Conservation (phyloP, 2,888 invertebrate genomes). For the Trichogramma evanescens region DNA sequence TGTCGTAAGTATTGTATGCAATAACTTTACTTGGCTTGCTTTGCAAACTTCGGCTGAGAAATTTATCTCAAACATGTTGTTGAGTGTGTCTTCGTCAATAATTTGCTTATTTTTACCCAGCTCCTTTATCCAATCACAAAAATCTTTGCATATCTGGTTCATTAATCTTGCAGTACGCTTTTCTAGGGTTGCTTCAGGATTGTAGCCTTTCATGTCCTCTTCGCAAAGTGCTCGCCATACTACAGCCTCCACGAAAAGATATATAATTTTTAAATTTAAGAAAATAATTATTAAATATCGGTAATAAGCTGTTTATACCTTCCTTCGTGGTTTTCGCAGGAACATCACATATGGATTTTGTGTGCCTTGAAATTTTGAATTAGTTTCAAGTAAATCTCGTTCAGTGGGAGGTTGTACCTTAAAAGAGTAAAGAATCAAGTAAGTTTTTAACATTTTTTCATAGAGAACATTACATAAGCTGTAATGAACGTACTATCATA, state of each 20-base stretch:
- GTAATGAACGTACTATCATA: constrained; percentile 24
- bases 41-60: constrained; percentile 38
- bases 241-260: constrained; percentile 28
- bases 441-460: not conserved
- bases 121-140: constrained; percentile 53
- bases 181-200: constrained; percentile 38
- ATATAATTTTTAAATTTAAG: not conserved
- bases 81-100: constrained; percentile 51
- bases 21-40: constrained; percentile 33
- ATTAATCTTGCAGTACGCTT: constrained; percentile 35
- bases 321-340: constrained; percentile 35
- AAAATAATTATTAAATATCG: not conserved
- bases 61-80: constrained; percentile 53
- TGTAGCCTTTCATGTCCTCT: constrained; percentile 37
- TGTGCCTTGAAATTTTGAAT: constrained; percentile 5
- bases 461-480: too few species aligned
- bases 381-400: constrained; percentile 15
- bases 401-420: constrained; percentile 38
- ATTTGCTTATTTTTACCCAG: constrained; percentile 50
- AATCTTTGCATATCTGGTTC: constrained; percentile 50
- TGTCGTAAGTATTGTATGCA: too few species aligned
- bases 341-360: constrained; percentile 38
- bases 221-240: constrained; percentile 37
- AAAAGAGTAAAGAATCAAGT: constrained; percentile 5
- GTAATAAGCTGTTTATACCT: constrained; percentile 26